Percentiles rank a stretch among this genome's conserved stretches.
phyloP scores from a whole-genome alignment of 2,797 vertebrate species.

The Erethizon dorsatum region DNA sequence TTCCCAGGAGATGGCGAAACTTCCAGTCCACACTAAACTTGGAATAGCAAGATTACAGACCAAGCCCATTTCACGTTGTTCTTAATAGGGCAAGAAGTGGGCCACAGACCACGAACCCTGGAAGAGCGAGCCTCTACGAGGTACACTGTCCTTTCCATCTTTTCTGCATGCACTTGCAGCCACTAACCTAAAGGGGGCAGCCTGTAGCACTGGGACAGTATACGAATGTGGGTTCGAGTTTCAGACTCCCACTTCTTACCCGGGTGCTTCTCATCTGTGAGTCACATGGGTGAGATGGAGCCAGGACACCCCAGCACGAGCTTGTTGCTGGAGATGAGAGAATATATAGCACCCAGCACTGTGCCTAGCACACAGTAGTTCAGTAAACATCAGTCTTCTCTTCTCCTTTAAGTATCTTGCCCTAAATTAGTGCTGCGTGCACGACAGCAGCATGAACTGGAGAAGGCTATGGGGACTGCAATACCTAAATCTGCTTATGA shows the following conservation, averaged over 20 bases:
- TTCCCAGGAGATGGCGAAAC: background rate
- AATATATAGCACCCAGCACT: background rate
- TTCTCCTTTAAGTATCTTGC: background rate
- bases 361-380: background rate
- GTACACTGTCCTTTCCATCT: background rate
- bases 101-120: background rate
- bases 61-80: background rate
- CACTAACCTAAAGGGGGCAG: constrained; percentile 24
- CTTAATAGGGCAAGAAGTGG: background rate
- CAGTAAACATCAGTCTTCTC: background rate
- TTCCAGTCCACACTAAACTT: background rate
- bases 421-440: background rate
- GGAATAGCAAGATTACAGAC: constrained; percentile 23
- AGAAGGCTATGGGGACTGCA: background rate
- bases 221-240: background rate
- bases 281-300: background rate
- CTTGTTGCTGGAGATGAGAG: background rate
- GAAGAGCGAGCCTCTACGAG: background rate
- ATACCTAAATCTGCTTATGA: background rate
- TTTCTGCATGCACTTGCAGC: background rate
- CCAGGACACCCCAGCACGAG: background rate
- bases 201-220: background rate
- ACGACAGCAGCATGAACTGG: background rate
- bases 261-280: background rate
- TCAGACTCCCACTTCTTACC: background rate